Conservation (phyloP, 2,888 invertebrate species). For the Molorchus minor region DNA sequence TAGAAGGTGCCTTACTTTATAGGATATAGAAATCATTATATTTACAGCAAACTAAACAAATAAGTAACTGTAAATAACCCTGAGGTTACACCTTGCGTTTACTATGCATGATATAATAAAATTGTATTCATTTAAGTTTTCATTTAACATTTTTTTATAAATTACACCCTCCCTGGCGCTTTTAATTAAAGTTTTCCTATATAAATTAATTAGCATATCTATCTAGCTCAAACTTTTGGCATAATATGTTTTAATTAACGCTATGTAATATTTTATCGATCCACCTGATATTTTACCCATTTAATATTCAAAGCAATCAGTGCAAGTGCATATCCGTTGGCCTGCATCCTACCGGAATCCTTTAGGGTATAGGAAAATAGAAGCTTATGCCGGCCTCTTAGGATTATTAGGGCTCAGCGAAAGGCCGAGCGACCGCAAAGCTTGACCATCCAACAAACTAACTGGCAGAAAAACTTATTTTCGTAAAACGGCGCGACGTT, state of each 20-base stretch:
- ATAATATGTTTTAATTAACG: not conserved
- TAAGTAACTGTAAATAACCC: too few species aligned
- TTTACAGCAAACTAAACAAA: too few species aligned
- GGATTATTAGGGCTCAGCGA: constrained; percentile 19
- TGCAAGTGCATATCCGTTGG: constrained; percentile 20
- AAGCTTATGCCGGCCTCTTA: constrained; percentile 18
- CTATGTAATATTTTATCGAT: not conserved
- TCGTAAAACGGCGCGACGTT: not conserved
- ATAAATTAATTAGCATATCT: too few species aligned
- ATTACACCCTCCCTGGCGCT: too few species aligned
- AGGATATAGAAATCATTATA: too few species aligned
- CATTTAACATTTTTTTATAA: too few species aligned
- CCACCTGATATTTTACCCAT: constrained; percentile 8
- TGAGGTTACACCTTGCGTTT: too few species aligned
- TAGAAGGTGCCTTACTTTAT: too few species aligned
- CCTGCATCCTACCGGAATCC: constrained; percentile 7
- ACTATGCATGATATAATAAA: too few species aligned
- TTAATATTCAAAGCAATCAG: constrained; percentile 22
- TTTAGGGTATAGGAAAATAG: constrained; percentile 4
- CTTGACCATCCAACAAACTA: not conserved
- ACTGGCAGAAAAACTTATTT: constrained; percentile 18
- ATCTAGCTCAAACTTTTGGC: too few species aligned
- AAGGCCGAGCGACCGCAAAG: constrained; percentile 9
- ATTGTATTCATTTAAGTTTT: too few species aligned
- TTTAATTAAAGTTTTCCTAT: too few species aligned